Conservation (phyloP, 2,113 vertebrate species). For the Plestiodon gilberti region DNA sequence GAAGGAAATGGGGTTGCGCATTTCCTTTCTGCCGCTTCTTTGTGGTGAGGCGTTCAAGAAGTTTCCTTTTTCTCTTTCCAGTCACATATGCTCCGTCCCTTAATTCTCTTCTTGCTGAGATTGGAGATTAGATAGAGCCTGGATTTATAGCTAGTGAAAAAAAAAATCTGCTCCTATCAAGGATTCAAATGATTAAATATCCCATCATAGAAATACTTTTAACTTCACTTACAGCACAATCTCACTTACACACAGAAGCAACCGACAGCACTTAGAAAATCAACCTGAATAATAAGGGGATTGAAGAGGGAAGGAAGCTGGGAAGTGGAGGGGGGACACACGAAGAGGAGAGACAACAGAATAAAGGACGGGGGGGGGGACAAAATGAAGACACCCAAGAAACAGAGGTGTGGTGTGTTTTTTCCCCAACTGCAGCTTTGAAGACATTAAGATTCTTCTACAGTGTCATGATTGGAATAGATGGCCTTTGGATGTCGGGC, state of each 20-base stretch:
- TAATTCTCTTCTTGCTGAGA: constrained; percentile 74
- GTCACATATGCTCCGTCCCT: constrained; percentile 67
- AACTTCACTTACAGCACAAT: constrained; percentile 74
- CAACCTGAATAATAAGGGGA: constrained; percentile 66
- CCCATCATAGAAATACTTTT: constrained; percentile 75
- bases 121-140: constrained; percentile 75
- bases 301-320: constrained; percentile 29
- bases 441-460: constrained; percentile 68
- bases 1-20: constrained; percentile 34
- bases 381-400: constrained; percentile 17
- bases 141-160: constrained; percentile 74
- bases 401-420: too few species aligned
- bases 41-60: constrained; percentile 61
- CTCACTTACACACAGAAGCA: constrained; percentile 67
- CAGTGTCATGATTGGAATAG: constrained; percentile 63
- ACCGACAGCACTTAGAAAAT: constrained; percentile 67
- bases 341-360: constrained; percentile 38
- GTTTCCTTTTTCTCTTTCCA: constrained; percentile 67
- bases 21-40: constrained; percentile 53
- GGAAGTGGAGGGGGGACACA: constrained; percentile 30
- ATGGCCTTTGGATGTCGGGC: neutral
- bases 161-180: constrained; percentile 67
- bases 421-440: constrained; percentile 48
- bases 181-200: constrained; percentile 79
- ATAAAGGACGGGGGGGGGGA: constrained; percentile 35